These are phyloP conservation scores for Momotus momota DNA, from an alignment of 2,797 vertebrate genomes.

Conservation along the genomic window DNA sequence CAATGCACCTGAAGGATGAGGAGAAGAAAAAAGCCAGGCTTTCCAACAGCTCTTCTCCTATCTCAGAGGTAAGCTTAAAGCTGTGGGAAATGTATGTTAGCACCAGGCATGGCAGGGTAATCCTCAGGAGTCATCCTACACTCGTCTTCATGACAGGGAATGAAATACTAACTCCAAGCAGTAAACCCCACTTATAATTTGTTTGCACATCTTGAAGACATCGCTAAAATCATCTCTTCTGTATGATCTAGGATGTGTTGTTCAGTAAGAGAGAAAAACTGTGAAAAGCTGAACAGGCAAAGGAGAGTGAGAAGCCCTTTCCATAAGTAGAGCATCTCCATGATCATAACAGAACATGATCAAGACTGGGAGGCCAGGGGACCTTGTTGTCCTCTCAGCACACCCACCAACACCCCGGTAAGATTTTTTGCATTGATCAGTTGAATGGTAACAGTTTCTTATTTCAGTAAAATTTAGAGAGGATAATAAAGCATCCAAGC, in stretches of 20 bases:
- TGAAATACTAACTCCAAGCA: not conserved
- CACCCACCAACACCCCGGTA: not conserved
- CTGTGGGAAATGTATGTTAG: not conserved
- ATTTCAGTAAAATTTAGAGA: not conserved
- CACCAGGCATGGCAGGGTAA: not conserved
- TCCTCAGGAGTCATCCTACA: not conserved
- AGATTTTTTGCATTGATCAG: not conserved
- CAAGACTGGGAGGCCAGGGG: not conserved
- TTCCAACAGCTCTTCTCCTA: not conserved
- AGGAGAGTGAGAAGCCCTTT: not conserved
- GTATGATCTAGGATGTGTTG: not conserved
- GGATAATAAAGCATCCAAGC: not conserved
- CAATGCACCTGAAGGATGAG: not conserved
- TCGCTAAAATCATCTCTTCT: not conserved
- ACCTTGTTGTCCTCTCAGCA: not conserved
- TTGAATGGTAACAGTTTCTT: not conserved
- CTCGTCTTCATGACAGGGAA: not conserved
- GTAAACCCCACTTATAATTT: not conserved
- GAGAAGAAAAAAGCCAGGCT: not conserved
- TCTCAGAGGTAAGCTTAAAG: not conserved
- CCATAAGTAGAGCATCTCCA: accelerated
- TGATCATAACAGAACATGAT: accelerated
- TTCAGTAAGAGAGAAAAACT: not conserved
- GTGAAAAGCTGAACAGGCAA: not conserved
- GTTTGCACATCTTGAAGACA: not conserved